Evolutionary conservation across 2,113 vertebrate species (phyloP).

Genomic region (Aphyosemion australe): DNA sequence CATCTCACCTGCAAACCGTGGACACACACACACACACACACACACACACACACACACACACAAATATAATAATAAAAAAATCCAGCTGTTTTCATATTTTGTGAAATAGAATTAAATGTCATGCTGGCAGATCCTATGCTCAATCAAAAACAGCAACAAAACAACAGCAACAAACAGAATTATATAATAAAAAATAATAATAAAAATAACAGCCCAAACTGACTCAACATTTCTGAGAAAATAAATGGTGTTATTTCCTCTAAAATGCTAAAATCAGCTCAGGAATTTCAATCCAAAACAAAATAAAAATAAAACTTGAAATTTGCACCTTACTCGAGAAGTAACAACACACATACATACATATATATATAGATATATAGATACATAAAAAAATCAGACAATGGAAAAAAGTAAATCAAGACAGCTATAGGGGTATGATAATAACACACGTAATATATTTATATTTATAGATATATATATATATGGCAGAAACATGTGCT

Average conservation of each 20-base stretch:
- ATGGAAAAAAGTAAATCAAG: slow-evolving; percentile 56
- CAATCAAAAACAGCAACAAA: slow-evolving; percentile 23
- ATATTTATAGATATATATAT: slow-evolving; percentile 42
- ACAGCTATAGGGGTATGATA: slow-evolving; percentile 63
- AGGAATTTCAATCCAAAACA: slow-evolving; percentile 20
- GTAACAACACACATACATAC: slow-evolving; percentile 40
- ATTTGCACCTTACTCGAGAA: slow-evolving; percentile 51
- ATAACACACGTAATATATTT: slow-evolving; percentile 74
- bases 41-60: background rate
- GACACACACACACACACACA: slow-evolving; percentile 12
- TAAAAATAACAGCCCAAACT: slow-evolving; percentile 3
- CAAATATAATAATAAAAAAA: slow-evolving; percentile 4
- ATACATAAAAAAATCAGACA: slow-evolving; percentile 21
- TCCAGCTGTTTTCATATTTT: slow-evolving; percentile 34
- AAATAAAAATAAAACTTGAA: slow-evolving; percentile 10
- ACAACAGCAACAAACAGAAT: background rate
- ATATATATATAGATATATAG: slow-evolving; percentile 14
- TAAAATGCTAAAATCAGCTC: background rate
- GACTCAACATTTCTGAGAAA: slow-evolving; percentile 14
- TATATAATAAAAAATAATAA: slow-evolving; percentile 1
- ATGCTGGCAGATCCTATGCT: slow-evolving; percentile 41
- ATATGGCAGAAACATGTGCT: slow-evolving; percentile 74
- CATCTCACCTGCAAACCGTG: slow-evolving; percentile 47
- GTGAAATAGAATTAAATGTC: slow-evolving; percentile 46
- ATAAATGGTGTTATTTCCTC: slow-evolving; percentile 45